These are phyloP conservation scores for Mugil cephalus DNA, from an alignment of 2,113 vertebrate genomes.

Conservation along the genomic window DNA sequence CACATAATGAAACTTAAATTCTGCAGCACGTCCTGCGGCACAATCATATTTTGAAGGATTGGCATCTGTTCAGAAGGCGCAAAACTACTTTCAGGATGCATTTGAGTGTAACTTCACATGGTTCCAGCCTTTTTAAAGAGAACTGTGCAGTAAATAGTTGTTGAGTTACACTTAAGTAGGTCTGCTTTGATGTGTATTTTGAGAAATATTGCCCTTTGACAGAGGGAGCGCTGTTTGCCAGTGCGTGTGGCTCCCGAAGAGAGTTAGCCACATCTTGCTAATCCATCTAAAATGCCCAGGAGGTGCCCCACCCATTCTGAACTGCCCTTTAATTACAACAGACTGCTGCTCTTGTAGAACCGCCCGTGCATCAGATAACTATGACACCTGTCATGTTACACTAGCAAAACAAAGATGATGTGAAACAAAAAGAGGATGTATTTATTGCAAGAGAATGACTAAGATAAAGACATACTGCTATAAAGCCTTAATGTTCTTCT, in stretches of 20 bases:
- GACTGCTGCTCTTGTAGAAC: slow-evolving; percentile 33
- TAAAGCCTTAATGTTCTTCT: slow-evolving; percentile 17
- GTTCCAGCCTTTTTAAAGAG: slow-evolving; percentile 13
- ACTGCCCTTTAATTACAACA: slow-evolving; percentile 67
- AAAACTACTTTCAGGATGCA: slow-evolving; percentile 7
- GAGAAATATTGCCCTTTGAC: neutral
- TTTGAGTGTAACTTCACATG: slow-evolving; percentile 9
- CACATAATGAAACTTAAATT: slow-evolving; percentile 30
- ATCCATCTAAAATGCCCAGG: slow-evolving; percentile 43
- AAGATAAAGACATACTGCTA: slow-evolving; percentile 4
- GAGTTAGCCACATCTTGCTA: slow-evolving; percentile 19
- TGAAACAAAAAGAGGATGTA: slow-evolving; percentile 13
- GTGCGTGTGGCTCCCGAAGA: neutral
- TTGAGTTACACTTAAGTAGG: neutral
- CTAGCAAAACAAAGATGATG: slow-evolving; percentile 21
- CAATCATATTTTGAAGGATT: slow-evolving; percentile 4
- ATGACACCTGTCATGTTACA: slow-evolving; percentile 40
- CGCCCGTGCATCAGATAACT: slow-evolving; percentile 38
- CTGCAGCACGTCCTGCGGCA: neutral
- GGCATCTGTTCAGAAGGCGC: slow-evolving; percentile 8
- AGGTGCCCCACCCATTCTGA: slow-evolving; percentile 35
- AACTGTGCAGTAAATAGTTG: slow-evolving; percentile 4
- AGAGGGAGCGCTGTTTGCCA: neutral
- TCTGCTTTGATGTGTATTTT: neutral
- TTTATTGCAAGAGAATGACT: slow-evolving; percentile 2